phyloP scores from a whole-genome alignment of 2,888 invertebrate genomes.

The Caenorhabditis zanzibari region DNA sequence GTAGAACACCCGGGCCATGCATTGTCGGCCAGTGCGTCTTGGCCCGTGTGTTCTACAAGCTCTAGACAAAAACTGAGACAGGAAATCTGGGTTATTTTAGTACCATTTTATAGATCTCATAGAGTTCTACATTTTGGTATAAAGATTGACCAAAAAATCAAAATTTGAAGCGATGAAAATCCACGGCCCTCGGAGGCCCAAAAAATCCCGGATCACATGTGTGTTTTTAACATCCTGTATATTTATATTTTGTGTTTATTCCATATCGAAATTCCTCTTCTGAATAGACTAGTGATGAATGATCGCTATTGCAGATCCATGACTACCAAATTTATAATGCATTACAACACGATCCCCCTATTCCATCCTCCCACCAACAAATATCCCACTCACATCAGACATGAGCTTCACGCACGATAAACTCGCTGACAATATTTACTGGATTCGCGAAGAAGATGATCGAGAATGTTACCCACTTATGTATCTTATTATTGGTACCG shows the following conservation, averaged over 20 bases:
- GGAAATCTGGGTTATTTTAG: no score
- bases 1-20: no score
- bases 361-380: background rate
- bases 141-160: no score
- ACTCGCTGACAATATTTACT: conserved; percentile 68
- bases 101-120: no score
- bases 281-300: conserved; percentile 21
- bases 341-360: conserved; percentile 23
- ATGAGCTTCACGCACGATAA: conserved; percentile 65
- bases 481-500: conserved; percentile 70
- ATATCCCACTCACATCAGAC: conserved; percentile 35
- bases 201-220: no score
- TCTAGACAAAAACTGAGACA: no score
- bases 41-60: no score
- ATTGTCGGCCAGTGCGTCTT: no score
- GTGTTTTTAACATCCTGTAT: no score
- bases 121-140: no score
- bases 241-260: background rate
- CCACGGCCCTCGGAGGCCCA: no score
- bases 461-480: conserved; percentile 66
- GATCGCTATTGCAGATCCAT: background rate
- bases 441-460: conserved; percentile 71
- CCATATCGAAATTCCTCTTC: background rate
- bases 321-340: conserved; percentile 48
- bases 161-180: no score